Evolutionary conservation across 30 jellyfish, hydroid and myxozoan genomes (phyloP), one percentile per base, ranked within the genome.

Genomic region (Mastigias papua): DNA sequence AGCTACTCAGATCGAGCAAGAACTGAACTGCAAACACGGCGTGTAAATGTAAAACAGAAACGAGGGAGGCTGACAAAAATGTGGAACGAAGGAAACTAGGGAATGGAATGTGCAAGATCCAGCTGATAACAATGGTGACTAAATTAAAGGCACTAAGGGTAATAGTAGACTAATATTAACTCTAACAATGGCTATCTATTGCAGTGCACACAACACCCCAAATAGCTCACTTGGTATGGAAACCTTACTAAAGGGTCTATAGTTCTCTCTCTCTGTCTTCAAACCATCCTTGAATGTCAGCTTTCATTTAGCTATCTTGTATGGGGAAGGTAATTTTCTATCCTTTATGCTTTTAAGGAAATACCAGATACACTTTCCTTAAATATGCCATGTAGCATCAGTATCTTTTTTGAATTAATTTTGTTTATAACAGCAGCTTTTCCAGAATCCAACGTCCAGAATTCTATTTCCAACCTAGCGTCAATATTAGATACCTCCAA

Each of bases 291-390:
- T 67, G 54, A 67, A 20, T 27, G 78, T 29, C 49, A 67, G 17
- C 78, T 67, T 67, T 27, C 17, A 67, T 67, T 20, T 67, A 27
- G 78, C 78, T 33, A 22, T 67, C 23, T 67, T 67, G 22, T 63
- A 63, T 27, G 13, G 75, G 22, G 25, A 10, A 33, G 78, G 78
- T 29, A 67, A 67, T 67, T 67, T 67, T 27, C 23, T 9, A 42
- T 42, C 54, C 54, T 42, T 42, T 42, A 42, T 42, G 13, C 13
- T 42, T 42, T 15, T 42, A 42, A 4, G 54, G 54, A 42, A 42
- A 42, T 42, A 15, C 54, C 54, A 42, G 7, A 42, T 42, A 42
- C 13, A 15, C 13, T 42, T 42, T 42, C 54, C 13, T 42, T 42
- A 42, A 33, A 67, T 27, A 22, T 33, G 22, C 54, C 49, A 33